These are phyloP conservation scores for Acleris emargana DNA, from an alignment of 2,888 invertebrate genomes.

Conservation along the genomic window DNA sequence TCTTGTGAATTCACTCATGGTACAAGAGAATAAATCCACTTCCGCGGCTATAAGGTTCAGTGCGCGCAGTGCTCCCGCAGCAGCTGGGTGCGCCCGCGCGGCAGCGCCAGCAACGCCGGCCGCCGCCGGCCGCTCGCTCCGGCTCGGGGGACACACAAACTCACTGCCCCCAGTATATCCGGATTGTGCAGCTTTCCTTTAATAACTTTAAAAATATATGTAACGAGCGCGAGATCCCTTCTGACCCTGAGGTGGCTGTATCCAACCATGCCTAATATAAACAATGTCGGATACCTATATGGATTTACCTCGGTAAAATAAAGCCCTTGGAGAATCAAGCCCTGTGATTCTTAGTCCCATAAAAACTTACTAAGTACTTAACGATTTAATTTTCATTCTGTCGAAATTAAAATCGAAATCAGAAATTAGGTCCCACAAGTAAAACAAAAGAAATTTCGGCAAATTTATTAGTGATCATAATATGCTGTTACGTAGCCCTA, in stretches of 20 bases:
- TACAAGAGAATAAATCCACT: background rate
- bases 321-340: no score
- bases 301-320: no score
- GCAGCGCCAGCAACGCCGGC: slow-evolving; percentile 4
- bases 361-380: no score
- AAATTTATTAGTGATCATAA: no score
- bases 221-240: background rate
- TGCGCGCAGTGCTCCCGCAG: background rate
- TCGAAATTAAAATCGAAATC: no score
- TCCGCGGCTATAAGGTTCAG: background rate
- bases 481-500: no score
- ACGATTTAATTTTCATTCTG: no score
- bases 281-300: background rate
- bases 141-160: background rate
- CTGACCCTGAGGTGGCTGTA: background rate
- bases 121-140: background rate
- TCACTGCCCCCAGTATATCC: background rate
- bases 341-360: no score
- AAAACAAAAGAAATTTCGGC: no score
- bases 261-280: slow-evolving; percentile 2
- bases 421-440: no score
- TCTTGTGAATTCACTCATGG: background rate
- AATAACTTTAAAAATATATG: background rate
- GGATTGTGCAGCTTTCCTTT: background rate
- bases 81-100: background rate